A percentile compares a stretch with the other conserved stretches of the same genome.
phyloP scores from a whole-genome alignment of 2,797 vertebrate genomes.

The Nothura maculosa region DNA sequence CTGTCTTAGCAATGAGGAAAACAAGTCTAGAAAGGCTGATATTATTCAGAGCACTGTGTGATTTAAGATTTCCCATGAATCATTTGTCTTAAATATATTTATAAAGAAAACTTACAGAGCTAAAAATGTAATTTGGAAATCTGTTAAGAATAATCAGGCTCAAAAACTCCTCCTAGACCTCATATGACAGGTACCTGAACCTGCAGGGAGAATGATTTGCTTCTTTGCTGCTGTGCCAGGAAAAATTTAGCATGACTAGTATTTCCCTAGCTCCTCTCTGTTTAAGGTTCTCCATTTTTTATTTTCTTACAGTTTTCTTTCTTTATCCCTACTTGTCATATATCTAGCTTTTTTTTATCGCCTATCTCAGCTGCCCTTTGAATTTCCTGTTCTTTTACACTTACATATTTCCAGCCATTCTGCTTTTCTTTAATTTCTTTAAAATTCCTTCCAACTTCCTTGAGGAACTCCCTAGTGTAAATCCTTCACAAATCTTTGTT shows the following conservation, averaged over 20 bases:
- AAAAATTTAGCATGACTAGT: not conserved
- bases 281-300: not conserved
- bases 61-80: not conserved
- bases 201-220: conserved; percentile 7
- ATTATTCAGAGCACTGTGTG: not conserved
- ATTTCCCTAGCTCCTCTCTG: conserved; percentile 27
- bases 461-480: not conserved
- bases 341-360: not conserved
- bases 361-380: not conserved
- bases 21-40: not conserved
- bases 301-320: not conserved
- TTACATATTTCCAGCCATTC: not conserved
- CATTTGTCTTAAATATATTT: conserved; percentile 11
- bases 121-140: conserved; percentile 33
- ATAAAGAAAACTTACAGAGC: conserved; percentile 27
- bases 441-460: not conserved
- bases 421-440: not conserved
- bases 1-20: not conserved
- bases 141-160: conserved; percentile 43
- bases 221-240: not conserved
- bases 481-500: not conserved
- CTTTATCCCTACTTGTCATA: not conserved
- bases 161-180: conserved; percentile 20
- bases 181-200: not conserved
- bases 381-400: not conserved